Base-by-base conservation (phyloP, 2,113 vertebrate species). In the Aegithalos caudatus region DNA sequence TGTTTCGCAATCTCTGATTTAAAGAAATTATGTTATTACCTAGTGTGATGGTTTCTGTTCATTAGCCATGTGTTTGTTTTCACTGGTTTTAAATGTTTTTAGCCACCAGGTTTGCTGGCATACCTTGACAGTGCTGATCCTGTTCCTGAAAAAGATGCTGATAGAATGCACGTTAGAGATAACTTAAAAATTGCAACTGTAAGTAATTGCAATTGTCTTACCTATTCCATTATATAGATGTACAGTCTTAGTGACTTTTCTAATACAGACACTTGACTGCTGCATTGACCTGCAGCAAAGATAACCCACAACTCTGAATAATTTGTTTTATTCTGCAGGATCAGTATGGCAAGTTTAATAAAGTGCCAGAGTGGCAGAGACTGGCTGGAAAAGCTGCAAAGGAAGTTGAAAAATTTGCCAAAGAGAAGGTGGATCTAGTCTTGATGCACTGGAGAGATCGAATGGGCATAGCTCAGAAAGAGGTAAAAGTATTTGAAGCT, bases 391-490 rank as follows among this genome's bases (percentile, higher is more conserved):
- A 99, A 98, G 99, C 99, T 96, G 99, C 99, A 31, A 99, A 99
- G 97, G 99, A 99, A 96, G 99, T 99, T 84, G 99, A 99, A 96
- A 99, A 99, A 98, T 99, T 99, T 97, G 99, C 99, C 97, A 99
- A 99, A 98, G 99, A 99, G 92, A 99, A 99, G 96, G 98, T 99
- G 12, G 99, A 99, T 95, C 37, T 99, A 3, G 98, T 99, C 79
- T 98, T 99, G 93, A 99, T 99, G 98, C 99, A 99, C 97, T 99
- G 99, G 99, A 98, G 99, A 83, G 99, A 99, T 81, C 98, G 99
- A 95, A 99, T 99, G 99, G 99, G 99, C 91, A 99, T 99, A 87
- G 98, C 99, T 80, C 99, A 99, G 86, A 99, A 99, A 97, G 99
- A 99, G 99, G 99, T 99, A 98, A 98, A 97, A 89, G 40, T 45